These are phyloP conservation scores for Cryptoblepharus egeriae DNA, from an alignment of 2,797 vertebrate genomes.

Conservation along the genomic window DNA sequence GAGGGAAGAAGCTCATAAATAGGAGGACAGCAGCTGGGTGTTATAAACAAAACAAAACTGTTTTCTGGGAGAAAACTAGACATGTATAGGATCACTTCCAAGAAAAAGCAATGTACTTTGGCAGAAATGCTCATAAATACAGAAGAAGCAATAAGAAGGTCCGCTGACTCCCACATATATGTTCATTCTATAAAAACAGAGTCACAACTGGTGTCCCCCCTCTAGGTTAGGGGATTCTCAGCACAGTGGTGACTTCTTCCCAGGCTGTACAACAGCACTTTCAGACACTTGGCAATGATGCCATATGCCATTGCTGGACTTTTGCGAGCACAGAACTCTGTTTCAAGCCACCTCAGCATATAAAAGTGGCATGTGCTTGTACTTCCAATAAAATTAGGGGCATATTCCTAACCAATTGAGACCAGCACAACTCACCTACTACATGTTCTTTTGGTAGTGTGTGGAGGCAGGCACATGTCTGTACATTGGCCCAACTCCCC, in stretches of 20 bases:
- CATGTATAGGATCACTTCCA: neutral
- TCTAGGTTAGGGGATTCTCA: no score
- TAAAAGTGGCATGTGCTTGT: constrained; percentile 16
- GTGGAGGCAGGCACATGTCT: no score
- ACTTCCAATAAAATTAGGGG: constrained; percentile 33
- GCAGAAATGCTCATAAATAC: constrained; percentile 27
- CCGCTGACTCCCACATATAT: constrained; percentile 11
- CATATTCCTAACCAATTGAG: no score
- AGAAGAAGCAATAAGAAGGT: constrained; percentile 40
- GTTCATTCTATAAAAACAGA: constrained; percentile 43
- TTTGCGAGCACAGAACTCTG: no score
- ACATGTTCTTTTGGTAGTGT: no score
- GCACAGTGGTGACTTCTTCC: no score
- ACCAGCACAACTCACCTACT: no score
- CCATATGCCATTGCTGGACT: no score
- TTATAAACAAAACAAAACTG: constrained; percentile 39
- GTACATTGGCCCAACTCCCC: no score
- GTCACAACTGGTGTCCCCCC: neutral
- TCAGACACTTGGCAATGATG: no score
- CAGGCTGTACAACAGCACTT: no score
- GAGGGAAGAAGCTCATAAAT: constrained; percentile 62
- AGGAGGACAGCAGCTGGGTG: constrained; percentile 36
- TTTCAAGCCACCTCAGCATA: no score
- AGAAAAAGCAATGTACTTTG: constrained; percentile 31
- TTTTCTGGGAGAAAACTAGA: constrained; percentile 31